A percentile compares a stretch with the other conserved stretches of the same genome.
These are phyloP conservation scores for Erythrocercus mccallii DNA, from an alignment of 2,113 vertebrate species.

Conservation along the genomic window DNA sequence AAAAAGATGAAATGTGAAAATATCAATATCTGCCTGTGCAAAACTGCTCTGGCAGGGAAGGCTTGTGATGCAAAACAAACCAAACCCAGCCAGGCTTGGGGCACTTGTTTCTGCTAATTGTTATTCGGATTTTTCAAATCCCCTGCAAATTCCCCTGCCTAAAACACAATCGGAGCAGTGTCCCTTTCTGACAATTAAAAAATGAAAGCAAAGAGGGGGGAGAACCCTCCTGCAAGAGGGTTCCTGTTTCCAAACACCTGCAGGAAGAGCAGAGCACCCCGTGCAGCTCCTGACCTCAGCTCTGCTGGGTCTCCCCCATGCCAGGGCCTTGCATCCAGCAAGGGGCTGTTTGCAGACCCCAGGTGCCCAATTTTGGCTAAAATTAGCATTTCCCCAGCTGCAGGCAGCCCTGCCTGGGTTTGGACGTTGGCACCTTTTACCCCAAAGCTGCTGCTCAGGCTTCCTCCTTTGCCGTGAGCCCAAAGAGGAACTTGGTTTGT, in stretches of 20 bases:
- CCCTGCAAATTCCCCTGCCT: not conserved
- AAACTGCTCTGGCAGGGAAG: not conserved
- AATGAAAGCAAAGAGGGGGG: not conserved
- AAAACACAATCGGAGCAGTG: not conserved
- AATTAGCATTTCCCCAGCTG: rapidly evolving
- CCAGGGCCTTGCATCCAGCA: not conserved
- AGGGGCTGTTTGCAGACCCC: not conserved
- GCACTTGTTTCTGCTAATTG: not conserved
- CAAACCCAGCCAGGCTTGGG: not conserved
- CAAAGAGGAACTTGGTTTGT: not conserved
- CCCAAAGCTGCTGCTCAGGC: not conserved
- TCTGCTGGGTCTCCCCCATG: not conserved
- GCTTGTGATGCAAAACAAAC: not conserved
- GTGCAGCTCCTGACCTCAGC: not conserved
- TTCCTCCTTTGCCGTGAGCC: not conserved
- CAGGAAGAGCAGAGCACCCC: not conserved
- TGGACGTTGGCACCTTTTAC: not conserved
- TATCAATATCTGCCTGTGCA: not conserved
- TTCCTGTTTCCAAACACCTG: not conserved
- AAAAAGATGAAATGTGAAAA: not conserved
- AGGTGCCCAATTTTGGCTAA: rapidly evolving
- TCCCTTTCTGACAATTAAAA: not conserved
- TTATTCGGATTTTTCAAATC: not conserved
- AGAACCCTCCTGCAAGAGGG: not conserved
- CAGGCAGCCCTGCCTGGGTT: not conserved